phyloP scores from a whole-genome alignment of 2,888 invertebrate genomes.

The Nudaria mundana region DNA sequence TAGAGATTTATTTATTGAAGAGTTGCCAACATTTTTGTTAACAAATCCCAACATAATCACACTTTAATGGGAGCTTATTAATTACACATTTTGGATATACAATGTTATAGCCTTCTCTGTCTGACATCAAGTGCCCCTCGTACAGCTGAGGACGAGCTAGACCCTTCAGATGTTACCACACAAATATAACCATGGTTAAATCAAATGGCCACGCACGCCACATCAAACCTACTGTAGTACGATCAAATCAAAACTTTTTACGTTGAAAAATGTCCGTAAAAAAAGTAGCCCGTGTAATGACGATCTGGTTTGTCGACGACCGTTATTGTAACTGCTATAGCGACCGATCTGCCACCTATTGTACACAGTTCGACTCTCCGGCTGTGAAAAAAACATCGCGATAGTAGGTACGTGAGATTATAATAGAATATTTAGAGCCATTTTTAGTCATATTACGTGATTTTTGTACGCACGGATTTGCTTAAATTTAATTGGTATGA shows the following conservation, averaged over 20 bases:
- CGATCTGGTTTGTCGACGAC: slow-evolving; percentile 52
- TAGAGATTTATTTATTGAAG: too few species aligned
- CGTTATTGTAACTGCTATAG: slow-evolving; percentile 49
- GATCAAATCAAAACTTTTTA: slow-evolving; percentile 55
- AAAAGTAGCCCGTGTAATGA: slow-evolving; percentile 59
- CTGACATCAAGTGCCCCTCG: too few species aligned
- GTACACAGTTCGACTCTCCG: slow-evolving; percentile 50
- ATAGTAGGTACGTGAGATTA: slow-evolving; percentile 45
- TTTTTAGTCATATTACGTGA: slow-evolving; percentile 27
- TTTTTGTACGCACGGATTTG: slow-evolving; percentile 12
- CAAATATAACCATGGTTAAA: too few species aligned
- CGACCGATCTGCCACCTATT: slow-evolving; percentile 45
- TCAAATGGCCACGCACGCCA: slow-evolving; percentile 26
- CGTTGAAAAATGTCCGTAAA: slow-evolving; percentile 51
- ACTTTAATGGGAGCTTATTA: too few species aligned
- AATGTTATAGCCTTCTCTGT: too few species aligned
- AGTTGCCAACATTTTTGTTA: too few species aligned
- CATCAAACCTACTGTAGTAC: slow-evolving; percentile 28
- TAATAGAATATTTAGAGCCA: too few species aligned
- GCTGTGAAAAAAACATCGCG: slow-evolving; percentile 42
- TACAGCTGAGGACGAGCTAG: too few species aligned
- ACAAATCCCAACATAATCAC: too few species aligned
- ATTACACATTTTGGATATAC: too few species aligned
- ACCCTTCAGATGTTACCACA: too few species aligned
- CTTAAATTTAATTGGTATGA: too few species aligned